These are phyloP conservation scores for Sycophaga agraensis DNA, from an alignment of 1,140 invertebrate genomes.

Conservation along the genomic window DNA sequence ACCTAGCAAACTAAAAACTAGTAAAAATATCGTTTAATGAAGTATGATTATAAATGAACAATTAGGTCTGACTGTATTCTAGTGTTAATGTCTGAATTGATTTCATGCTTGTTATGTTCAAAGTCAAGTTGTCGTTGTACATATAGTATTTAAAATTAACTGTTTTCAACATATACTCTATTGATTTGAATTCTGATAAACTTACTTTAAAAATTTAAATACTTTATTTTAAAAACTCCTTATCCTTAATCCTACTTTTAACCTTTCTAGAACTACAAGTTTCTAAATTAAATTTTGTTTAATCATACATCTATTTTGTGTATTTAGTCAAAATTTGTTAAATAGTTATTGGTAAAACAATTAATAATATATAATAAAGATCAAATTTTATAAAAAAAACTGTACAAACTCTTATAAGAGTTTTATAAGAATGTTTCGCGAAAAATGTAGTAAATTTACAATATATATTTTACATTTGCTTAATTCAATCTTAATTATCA, in stretches of 20 bases:
- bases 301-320: too few relatives aligned
- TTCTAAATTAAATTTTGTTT: too few relatives aligned
- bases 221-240: neutral
- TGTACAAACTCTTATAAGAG: slow-evolving; percentile 33
- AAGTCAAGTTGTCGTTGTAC: slow-evolving; percentile 24
- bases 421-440: slow-evolving; percentile 14
- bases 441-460: too few relatives aligned
- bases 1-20: neutral
- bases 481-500: neutral
- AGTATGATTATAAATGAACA: neutral
- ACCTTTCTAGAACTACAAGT: too few relatives aligned
- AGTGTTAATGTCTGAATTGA: neutral
- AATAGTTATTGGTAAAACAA: neutral
- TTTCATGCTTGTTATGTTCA: slow-evolving; percentile 3
- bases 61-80: slow-evolving; percentile 7
- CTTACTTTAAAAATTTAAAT: slow-evolving; percentile 16
- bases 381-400: slow-evolving; percentile 39
- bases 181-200: slow-evolving; percentile 9
- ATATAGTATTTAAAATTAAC: slow-evolving; percentile 32
- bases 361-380: slow-evolving; percentile 1
- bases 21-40: slow-evolving; percentile 10
- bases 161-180: slow-evolving; percentile 18
- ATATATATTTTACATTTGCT: neutral
- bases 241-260: neutral
- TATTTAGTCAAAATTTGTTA: neutral